Conservation (phyloP, 2,797 vertebrate species). For the Anniella stebbinsi region DNA sequence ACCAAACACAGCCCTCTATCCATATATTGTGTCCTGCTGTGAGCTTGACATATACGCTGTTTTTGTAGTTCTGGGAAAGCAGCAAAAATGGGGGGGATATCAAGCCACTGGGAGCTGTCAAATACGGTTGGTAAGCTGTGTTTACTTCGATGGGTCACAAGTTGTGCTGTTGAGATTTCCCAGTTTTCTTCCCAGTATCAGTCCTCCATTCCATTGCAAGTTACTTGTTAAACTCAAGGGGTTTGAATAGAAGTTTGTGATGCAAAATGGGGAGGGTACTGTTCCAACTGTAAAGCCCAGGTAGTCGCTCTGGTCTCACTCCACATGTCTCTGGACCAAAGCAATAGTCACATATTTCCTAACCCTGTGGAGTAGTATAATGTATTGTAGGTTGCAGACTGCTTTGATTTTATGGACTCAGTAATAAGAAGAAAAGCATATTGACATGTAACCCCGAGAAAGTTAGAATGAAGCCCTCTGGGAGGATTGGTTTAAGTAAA, state of each 20-base stretch:
- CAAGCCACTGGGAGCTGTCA: background rate
- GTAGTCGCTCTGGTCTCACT: background rate
- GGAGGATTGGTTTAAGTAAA: background rate
- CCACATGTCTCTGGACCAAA: background rate
- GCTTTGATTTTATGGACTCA: constrained; percentile 18
- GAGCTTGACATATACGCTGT: background rate
- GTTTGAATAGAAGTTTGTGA: background rate
- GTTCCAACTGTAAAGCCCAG: background rate
- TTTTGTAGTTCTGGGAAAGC: background rate
- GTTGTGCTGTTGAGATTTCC: background rate
- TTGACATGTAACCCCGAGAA: background rate
- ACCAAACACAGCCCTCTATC: background rate
- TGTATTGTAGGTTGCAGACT: background rate
- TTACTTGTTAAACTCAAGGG: background rate
- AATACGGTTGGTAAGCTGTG: background rate
- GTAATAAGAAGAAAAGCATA: background rate
- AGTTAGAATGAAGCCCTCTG: background rate
- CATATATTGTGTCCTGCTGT: too few species aligned
- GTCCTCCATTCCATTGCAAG: background rate
- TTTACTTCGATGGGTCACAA: background rate
- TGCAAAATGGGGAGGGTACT: background rate
- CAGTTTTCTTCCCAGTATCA: background rate
- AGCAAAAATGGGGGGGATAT: background rate
- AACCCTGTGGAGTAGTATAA: background rate
- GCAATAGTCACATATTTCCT: background rate